These are phyloP conservation scores for Protomyctophum bolini DNA, from an alignment of 2,113 vertebrate genomes.

Conservation along the genomic window DNA sequence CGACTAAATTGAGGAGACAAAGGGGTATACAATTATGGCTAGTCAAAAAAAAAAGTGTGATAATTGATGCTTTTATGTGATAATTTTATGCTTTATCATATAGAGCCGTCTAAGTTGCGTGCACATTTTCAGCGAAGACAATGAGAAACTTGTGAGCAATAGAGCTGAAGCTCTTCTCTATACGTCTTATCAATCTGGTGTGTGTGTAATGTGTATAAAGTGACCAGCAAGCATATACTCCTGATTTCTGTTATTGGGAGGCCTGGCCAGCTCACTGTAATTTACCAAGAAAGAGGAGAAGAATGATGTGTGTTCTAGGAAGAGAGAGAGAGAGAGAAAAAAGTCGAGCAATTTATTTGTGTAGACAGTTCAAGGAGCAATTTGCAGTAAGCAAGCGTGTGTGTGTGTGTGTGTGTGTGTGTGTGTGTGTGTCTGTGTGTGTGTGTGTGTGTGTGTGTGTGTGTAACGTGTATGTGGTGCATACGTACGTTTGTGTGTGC, in stretches of 20 bases:
- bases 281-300: conserved; percentile 41
- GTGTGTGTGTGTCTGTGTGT: background rate
- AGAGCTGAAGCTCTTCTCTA: too few species aligned
- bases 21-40: too few species aligned
- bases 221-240: conserved; percentile 58
- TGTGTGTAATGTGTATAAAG: conserved; percentile 23
- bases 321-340: conserved; percentile 13
- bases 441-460: too few species aligned
- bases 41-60: too few species aligned
- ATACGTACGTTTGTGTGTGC: background rate
- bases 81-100: too few species aligned
- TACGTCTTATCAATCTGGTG: too few species aligned
- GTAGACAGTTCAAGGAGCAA: conserved; percentile 70
- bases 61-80: too few species aligned
- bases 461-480: background rate
- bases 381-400: conserved; percentile 58
- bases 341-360: conserved; percentile 65
- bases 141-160: too few species aligned
- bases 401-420: background rate
- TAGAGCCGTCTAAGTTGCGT: too few species aligned
- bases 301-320: conserved; percentile 1
- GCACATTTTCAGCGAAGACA: too few species aligned
- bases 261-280: conserved; percentile 58
- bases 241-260: conserved; percentile 72
- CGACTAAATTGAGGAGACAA: too few species aligned